Evolutionary conservation across 2,113 vertebrate genomes (phyloP).

Genomic region (Lipophrys pholis): DNA sequence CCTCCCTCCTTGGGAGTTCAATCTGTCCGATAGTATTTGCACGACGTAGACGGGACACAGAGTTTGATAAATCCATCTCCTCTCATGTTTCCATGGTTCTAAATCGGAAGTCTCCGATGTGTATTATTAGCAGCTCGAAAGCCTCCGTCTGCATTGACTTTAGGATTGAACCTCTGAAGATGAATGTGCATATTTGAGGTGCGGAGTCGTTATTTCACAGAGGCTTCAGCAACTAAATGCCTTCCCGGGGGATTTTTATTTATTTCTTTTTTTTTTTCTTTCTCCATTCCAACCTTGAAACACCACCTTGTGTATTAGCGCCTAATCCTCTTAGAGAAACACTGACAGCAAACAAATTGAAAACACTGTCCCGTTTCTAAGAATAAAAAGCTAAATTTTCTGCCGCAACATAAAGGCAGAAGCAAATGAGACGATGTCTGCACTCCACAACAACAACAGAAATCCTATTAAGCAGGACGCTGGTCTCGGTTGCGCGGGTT

Average conservation of each 20-base stretch:
- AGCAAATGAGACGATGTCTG: constrained; percentile 28
- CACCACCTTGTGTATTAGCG: no score
- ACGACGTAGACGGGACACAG: no score
- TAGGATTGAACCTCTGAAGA: neutral
- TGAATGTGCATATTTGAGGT: neutral
- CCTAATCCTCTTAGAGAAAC: constrained; percentile 23
- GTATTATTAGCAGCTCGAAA: neutral
- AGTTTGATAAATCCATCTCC: no score
- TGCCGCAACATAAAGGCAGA: constrained; percentile 34
- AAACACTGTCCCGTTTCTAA: constrained; percentile 13
- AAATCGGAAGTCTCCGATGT: no score
- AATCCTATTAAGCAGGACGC: constrained; percentile 29
- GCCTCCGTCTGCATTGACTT: neutral
- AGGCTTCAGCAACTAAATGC: no score
- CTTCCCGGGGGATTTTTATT: no score
- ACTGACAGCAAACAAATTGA: constrained; percentile 18
- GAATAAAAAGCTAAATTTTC: constrained; percentile 33
- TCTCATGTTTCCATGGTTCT: no score
- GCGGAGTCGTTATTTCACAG: neutral
- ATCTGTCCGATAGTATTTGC: no score
- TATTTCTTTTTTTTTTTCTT: no score
- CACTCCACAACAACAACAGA: constrained; percentile 23
- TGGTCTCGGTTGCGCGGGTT: constrained; percentile 34
- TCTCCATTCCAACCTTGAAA: no score
- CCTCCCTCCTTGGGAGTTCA: no score